Percentiles rank a stretch among this genome's conserved stretches.
Evolutionary conservation across 2,797 vertebrate species (phyloP).

Genomic region (Sebastes cheni): DNA sequence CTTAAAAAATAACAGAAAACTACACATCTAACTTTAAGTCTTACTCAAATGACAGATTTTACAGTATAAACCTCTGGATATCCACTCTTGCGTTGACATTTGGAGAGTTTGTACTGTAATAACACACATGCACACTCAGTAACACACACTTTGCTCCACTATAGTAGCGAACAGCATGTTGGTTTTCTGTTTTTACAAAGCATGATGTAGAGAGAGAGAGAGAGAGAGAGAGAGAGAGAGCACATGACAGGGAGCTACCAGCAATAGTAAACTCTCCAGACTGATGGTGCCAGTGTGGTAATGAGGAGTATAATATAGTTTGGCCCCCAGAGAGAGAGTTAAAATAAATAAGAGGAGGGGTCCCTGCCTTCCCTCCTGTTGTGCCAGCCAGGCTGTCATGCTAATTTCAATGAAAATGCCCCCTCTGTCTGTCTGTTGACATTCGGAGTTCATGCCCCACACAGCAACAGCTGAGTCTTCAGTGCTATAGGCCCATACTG

Average conservation of each 20-base stretch:
- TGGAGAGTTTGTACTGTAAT: background rate
- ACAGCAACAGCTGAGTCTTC: constrained; percentile 69
- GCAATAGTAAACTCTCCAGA: constrained; percentile 41
- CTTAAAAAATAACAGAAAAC: constrained; percentile 17
- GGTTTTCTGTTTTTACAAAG: background rate
- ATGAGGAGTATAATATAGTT: constrained; percentile 19
- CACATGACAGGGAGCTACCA: constrained; percentile 65
- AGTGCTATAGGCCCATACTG: constrained; percentile 31
- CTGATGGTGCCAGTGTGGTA: constrained; percentile 51
- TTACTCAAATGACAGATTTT: constrained; percentile 18
- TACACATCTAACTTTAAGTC: background rate
- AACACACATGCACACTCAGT: background rate
- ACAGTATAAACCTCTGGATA: constrained; percentile 6
- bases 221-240: constrained; percentile 16
- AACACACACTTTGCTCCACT: constrained; percentile 14
- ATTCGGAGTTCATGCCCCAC: constrained; percentile 68
- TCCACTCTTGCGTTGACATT: constrained; percentile 11
- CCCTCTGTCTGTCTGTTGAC: constrained; percentile 71
- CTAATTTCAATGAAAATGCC: constrained; percentile 63
- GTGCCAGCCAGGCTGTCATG: constrained; percentile 53
- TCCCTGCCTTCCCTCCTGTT: constrained; percentile 32
- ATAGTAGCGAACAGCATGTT: background rate
- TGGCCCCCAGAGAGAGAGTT: constrained; percentile 35
- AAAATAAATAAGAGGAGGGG: constrained; percentile 35
- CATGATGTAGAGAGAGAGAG: background rate